Percentiles rank a stretch among this genome's conserved stretches.
Conservation (phyloP, 2,888 invertebrate genomes). For the Drosophila incognita region DNA sequence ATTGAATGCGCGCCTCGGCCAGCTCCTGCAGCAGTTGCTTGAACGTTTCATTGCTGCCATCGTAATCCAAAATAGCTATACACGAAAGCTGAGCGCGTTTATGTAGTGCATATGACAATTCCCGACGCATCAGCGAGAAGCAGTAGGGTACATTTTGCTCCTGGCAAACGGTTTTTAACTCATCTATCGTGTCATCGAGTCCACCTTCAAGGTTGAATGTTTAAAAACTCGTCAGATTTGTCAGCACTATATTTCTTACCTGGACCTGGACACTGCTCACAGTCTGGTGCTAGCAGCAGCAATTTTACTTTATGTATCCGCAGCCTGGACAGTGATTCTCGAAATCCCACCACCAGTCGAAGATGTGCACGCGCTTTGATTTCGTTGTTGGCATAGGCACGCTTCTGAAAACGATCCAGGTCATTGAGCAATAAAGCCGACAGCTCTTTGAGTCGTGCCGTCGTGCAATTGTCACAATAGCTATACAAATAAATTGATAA, state of each 20-base stretch:
- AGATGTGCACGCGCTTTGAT: constrained; percentile 87
- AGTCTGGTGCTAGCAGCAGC: constrained; percentile 88
- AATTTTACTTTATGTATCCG: constrained; percentile 87
- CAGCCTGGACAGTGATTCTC: constrained; percentile 87
- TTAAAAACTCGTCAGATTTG: neutral
- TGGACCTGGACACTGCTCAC: constrained; percentile 85
- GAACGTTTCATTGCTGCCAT: constrained; percentile 86
- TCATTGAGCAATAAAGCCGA: constrained; percentile 86
- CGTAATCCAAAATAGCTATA: constrained; percentile 88
- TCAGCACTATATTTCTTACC: constrained; percentile 45
- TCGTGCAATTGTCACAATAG: constrained; percentile 88
- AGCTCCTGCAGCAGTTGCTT: constrained; percentile 67
- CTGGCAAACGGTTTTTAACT: constrained; percentile 86
- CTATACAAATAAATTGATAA: constrained; percentile 58
- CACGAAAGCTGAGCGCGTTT: constrained; percentile 88
- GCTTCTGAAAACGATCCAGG: constrained; percentile 87
- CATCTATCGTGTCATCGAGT: constrained; percentile 86
- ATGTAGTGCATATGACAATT: constrained; percentile 86
- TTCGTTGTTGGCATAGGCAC: constrained; percentile 87
- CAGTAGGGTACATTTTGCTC: constrained; percentile 86
- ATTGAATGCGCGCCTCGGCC: constrained; percentile 55
- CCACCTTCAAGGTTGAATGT: constrained; percentile 85
- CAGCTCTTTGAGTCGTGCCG: constrained; percentile 86
- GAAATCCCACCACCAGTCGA: constrained; percentile 88
- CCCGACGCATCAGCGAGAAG: constrained; percentile 87